Evolutionary conservation across 2,797 vertebrate species (phyloP).

Genomic region (Platyrinchus mystaceus): DNA sequence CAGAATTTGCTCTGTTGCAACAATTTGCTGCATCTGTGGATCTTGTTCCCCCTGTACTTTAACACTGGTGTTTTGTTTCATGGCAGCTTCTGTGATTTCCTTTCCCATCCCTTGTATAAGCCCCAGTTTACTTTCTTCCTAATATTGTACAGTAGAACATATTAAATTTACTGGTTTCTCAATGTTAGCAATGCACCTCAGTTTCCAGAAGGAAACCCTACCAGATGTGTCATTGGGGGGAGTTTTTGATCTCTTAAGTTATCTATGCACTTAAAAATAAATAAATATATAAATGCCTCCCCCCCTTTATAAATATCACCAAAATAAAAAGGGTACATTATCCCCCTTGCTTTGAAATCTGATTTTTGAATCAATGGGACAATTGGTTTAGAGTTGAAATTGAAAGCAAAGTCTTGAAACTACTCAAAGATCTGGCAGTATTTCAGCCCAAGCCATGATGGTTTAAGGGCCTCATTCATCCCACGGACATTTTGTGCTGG

Average conservation of each 20-base stretch:
- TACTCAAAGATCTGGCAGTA: conserved; percentile 6
- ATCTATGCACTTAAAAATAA: background rate
- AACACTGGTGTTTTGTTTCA: background rate
- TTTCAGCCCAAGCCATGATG: background rate
- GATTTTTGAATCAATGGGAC: background rate
- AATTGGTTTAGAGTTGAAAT: conserved; percentile 11
- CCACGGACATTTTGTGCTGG: conserved; percentile 24
- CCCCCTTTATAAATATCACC: background rate
- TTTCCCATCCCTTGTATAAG: background rate
- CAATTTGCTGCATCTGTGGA: background rate
- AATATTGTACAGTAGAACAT: background rate
- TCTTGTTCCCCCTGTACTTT: background rate
- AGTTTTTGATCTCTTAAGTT: background rate
- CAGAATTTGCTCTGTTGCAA: background rate
- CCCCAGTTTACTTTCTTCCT: background rate
- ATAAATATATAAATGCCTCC: background rate
- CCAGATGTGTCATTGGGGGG: background rate
- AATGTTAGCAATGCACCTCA: background rate
- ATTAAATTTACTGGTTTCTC: background rate
- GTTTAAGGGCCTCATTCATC: conserved; percentile 45
- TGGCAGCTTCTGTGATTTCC: background rate
- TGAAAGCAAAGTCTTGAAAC: conserved; percentile 6
- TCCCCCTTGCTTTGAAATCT: background rate
- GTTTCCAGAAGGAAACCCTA: background rate
- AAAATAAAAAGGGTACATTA: background rate